Evolutionary conservation across 2,113 vertebrate species (phyloP), one percentile per base, ranked within the genome.

Genomic region (Centropus bengalensis): DNA sequence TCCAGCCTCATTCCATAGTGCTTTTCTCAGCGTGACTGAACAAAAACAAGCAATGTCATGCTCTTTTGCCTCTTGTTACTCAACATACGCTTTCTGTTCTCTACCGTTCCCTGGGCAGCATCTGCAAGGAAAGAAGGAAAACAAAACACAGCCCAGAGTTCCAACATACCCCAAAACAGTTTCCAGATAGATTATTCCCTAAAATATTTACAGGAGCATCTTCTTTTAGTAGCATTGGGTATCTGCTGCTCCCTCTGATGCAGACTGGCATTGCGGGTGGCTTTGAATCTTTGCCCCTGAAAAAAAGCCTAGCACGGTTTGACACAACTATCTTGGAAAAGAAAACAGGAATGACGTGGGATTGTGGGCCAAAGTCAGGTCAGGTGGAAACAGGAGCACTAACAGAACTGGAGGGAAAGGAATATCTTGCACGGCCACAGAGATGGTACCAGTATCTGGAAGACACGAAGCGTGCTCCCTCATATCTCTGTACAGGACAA

Each of bases 41-140:
- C 91, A 84, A 90, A 94, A 96, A 86, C 94, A 96, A 91, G 92
- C 92, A 58, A 88, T 83, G 88, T 92, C 94, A 88, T 59, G 88
- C 68, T 96, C 88, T 32, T 91, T 8, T 90, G 95, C 90, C 90
- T 94, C 90, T 10, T 67, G 80, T 88, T 95, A 93, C 88, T 90
- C 92, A 88, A 94, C 95, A 92, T 9, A 88, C 0, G 32, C 52
- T 86, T 28, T 18, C 73, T 70, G 66, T 23, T 67, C 78, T 71
- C 91, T 63, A 56, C 74, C 54, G 3, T 5, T 80, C 90, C 88
- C 82, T 23, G 21, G 86, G 90, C 78, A 88, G 85, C 90, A 80
- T 66, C 95, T 93, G 82, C 82, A 77, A 58, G 74, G 70, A 30
- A 36, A 55, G 10, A 5, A 88, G 33, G 59, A 63, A 86, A 47